phyloP scores from a whole-genome alignment of 2,888 invertebrate species.

The Drosophila borborema region DNA sequence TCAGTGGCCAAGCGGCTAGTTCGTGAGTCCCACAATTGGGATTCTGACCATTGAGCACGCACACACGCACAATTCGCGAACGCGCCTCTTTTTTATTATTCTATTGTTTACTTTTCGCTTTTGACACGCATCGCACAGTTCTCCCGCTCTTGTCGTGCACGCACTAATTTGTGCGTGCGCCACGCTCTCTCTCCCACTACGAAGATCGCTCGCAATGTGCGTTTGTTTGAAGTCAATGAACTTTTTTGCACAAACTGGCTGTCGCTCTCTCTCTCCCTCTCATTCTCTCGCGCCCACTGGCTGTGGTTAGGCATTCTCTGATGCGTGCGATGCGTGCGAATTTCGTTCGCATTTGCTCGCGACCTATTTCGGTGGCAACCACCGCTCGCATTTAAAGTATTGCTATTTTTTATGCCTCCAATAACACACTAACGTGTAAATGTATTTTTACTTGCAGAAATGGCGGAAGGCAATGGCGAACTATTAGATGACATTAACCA shows the following conservation, averaged over 20 bases:
- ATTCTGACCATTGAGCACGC: constrained; percentile 16
- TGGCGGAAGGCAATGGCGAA: constrained; percentile 86
- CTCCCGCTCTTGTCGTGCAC: constrained; percentile 31
- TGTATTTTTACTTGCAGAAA: constrained; percentile 77
- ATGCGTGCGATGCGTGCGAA: constrained; percentile 45
- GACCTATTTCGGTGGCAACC: constrained; percentile 37
- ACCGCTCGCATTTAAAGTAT: constrained; percentile 15
- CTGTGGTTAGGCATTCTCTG: constrained; percentile 9
- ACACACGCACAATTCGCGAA: constrained; percentile 53
- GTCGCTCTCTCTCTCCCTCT: neutral
- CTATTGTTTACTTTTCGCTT: constrained; percentile 51
- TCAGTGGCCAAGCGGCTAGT: constrained; percentile 26
- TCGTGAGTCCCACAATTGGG: constrained; percentile 22
- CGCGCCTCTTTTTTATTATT: constrained; percentile 41
- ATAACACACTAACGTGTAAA: neutral
- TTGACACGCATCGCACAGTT: constrained; percentile 3
- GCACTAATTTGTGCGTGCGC: constrained; percentile 52
- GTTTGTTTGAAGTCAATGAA: constrained; percentile 76
- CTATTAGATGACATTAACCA: constrained; percentile 85
- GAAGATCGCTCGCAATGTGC: constrained; percentile 31
- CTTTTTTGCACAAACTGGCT: constrained; percentile 54
- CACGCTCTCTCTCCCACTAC: constrained; percentile 4
- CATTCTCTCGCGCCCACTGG: constrained; percentile 4
- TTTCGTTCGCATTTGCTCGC: constrained; percentile 47
- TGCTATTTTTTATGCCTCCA: constrained; percentile 20